Percentiles rank a stretch among this genome's conserved stretches.
phyloP scores from a whole-genome alignment of 2,888 invertebrate species.

The Chaetogeoica ovagalla region DNA sequence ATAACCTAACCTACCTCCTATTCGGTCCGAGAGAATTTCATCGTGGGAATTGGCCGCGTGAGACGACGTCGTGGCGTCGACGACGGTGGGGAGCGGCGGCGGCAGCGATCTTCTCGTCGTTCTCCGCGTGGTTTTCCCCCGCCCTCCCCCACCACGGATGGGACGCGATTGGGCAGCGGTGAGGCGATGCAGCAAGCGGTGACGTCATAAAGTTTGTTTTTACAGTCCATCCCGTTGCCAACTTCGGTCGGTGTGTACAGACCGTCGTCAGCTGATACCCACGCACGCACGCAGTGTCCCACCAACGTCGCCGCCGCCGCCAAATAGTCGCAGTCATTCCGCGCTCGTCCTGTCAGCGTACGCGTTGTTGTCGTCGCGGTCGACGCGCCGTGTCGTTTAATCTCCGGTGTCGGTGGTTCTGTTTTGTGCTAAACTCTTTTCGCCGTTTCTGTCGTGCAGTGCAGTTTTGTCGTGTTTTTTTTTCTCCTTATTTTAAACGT shows the following conservation, averaged over 20 bases:
- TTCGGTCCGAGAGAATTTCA: slow-evolving; percentile 3
- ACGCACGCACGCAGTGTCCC: slow-evolving; percentile 46
- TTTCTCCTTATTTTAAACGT: no score
- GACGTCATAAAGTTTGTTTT: slow-evolving; percentile 46
- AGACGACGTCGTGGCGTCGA: slow-evolving; percentile 22
- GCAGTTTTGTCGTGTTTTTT: neutral
- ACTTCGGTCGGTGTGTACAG: slow-evolving; percentile 40
- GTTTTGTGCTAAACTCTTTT: neutral
- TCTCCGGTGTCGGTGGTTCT: neutral
- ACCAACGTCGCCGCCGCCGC: neutral
- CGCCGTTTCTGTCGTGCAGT: neutral
- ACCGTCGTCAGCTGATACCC: slow-evolving; percentile 48
- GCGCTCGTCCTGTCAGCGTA: slow-evolving; percentile 19
- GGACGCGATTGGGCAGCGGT: neutral
- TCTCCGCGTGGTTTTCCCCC: no score
- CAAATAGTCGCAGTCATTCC: neutral
- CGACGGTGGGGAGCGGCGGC: neutral
- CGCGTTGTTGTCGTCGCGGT: neutral
- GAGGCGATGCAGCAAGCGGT: neutral
- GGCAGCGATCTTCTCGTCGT: neutral
- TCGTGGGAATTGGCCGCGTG: slow-evolving; percentile 19
- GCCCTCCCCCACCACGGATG: no score
- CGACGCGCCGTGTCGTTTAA: no score
- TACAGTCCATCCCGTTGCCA: slow-evolving; percentile 47
- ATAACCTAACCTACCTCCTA: no score